A percentile compares a stretch with the other conserved stretches of the same genome.
These are phyloP conservation scores for Podarcis muralis DNA, from an alignment of 2,113 vertebrate genomes.

Conservation along the genomic window DNA sequence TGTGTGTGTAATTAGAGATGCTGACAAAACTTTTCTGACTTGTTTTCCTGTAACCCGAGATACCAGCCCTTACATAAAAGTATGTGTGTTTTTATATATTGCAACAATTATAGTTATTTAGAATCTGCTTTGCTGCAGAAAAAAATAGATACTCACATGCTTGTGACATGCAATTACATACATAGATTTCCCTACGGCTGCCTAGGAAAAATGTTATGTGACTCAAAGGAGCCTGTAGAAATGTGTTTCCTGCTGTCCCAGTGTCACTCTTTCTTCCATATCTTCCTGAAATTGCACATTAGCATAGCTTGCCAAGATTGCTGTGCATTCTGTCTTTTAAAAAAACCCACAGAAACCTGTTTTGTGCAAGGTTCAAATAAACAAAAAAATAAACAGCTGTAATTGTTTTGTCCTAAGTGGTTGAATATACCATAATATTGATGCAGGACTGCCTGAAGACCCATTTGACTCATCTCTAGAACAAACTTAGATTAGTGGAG, in stretches of 20 bases:
- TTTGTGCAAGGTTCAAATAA: neutral
- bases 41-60: neutral
- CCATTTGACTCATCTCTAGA: conserved; percentile 29
- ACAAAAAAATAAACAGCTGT: neutral
- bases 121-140: neutral
- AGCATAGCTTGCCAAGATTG: no score
- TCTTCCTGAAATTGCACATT: neutral
- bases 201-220: neutral
- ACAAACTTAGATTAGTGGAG: conserved; percentile 55
- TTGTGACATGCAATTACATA: neutral
- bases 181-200: no score
- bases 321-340: neutral
- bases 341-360: neutral
- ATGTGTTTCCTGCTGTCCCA: neutral
- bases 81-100: neutral
- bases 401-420: neutral
- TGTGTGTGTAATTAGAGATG: neutral
- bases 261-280: neutral
- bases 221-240: neutral
- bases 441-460: neutral
- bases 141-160: neutral
- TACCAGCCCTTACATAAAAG: neutral
- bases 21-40: neutral
- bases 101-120: neutral
- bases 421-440: neutral